These are phyloP conservation scores for Spilarctia lutea DNA, from an alignment of 2,888 invertebrate genomes.

Conservation along the genomic window DNA sequence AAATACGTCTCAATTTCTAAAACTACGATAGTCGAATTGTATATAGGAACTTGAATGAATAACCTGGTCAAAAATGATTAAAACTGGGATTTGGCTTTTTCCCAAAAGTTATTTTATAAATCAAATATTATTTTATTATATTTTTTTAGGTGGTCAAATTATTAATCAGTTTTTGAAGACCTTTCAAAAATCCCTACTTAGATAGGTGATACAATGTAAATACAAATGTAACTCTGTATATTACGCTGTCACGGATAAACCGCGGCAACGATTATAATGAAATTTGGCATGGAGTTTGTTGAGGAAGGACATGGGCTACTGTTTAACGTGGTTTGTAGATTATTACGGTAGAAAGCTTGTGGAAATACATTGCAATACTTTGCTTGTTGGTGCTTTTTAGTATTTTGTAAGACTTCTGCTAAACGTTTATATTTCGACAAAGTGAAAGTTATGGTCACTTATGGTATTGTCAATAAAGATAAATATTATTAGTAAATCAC, in stretches of 20 bases:
- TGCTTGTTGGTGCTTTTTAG: not conserved
- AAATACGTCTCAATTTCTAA: slow-evolving; percentile 11
- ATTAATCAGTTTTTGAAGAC: not conserved
- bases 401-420: no score
- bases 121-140: not conserved
- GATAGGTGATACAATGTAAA: no score
- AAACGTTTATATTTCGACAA: not conserved
- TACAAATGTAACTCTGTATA: no score
- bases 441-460: no score
- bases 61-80: not conserved
- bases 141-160: not conserved
- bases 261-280: no score
- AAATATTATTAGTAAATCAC: not conserved
- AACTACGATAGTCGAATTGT: not conserved
- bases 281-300: no score
- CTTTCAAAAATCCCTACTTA: no score
- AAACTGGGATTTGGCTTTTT: not conserved
- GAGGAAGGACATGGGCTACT: no score
- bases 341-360: no score
- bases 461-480: not conserved
- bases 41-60: not conserved
- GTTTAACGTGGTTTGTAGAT: no score
- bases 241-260: no score
- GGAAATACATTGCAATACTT: no score
- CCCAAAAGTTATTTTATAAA: not conserved